Evolutionary conservation across 2,113 vertebrate species (phyloP).

Genomic region (Cnemophilus loriae): DNA sequence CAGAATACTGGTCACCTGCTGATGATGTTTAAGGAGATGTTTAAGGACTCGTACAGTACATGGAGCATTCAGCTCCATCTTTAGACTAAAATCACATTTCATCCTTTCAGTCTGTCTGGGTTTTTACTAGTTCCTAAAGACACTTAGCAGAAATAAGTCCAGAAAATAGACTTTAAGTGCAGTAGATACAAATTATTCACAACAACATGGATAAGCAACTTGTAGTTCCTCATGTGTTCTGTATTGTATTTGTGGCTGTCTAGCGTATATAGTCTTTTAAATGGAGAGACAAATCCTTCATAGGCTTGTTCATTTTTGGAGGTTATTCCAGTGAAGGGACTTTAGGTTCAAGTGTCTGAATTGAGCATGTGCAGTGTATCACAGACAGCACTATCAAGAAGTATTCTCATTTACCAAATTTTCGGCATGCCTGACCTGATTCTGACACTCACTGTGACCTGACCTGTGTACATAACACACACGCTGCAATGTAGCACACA

Average conservation of each 20-base stretch:
- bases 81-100: neutral
- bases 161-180: neutral
- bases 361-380: neutral
- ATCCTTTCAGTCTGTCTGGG: neutral
- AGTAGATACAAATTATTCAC: neutral
- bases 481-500: neutral
- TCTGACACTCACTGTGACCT: neutral
- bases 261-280: neutral
- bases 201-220: neutral
- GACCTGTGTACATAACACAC: too few species aligned
- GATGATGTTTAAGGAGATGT: neutral
- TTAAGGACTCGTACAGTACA: neutral
- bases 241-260: neutral
- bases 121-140: neutral
- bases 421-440: neutral
- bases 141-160: neutral
- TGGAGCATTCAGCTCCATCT: neutral
- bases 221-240: neutral
- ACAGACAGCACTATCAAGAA: neutral
- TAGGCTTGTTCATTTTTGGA: neutral
- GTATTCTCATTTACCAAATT: neutral
- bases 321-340: neutral
- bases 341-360: accelerated
- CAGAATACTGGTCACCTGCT: neutral
- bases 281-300: neutral